Base-by-base conservation (phyloP, 1,140 invertebrate genomes). In the Trissolcus basalis region DNA sequence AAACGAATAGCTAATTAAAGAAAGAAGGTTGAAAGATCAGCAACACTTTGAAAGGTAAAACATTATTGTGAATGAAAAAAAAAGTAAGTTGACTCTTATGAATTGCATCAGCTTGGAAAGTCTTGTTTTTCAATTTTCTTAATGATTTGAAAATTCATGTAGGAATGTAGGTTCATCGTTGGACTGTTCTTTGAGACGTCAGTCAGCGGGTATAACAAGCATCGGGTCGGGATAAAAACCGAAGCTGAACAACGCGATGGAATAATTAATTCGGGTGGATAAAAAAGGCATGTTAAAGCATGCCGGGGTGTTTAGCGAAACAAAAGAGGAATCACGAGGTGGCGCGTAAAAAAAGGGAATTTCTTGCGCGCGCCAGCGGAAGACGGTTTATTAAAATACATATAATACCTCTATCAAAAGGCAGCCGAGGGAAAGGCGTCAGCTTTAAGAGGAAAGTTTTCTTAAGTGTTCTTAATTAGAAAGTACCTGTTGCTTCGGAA, bases 391-490 rank as follows among this genome's bases (percentile, higher is more conserved):
- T 78, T 73, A 69, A 80, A 79, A 80, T 79, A 74, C 59, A 74
- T 77, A 80, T 80, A 71, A 77, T 80, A 72, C 67, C 74, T 51
- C 60, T 69, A 75, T 78, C 75, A 78, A 68, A 72, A 70, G 67
- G 72, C 69, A 70, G 60, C 19, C 73, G 67, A 74, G 80, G 72
- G 80, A 82, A 79, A 82, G 80, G 86, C 87, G 86, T 87, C 84
- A 83, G 85, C 87, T 89, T 88, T 87, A 88, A 88, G 87, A 88
- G 86, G 82, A 82, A 89, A 88, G 87, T 88, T 89, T 88, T 89
- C 87, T 88, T 89, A 89, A 89, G 87, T 88, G 87, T 89, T 88
- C 87, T 88, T 89, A 89, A 89, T 89, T 89, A 89, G 87, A 89
- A 87, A 85, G 82, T 81, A 89, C 87, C 87, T 89, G 87, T 89